Percentiles rank a stretch among this genome's conserved stretches.
phyloP scores from a whole-genome alignment of 2,888 invertebrate genomes.

The Chirona hameri region DNA sequence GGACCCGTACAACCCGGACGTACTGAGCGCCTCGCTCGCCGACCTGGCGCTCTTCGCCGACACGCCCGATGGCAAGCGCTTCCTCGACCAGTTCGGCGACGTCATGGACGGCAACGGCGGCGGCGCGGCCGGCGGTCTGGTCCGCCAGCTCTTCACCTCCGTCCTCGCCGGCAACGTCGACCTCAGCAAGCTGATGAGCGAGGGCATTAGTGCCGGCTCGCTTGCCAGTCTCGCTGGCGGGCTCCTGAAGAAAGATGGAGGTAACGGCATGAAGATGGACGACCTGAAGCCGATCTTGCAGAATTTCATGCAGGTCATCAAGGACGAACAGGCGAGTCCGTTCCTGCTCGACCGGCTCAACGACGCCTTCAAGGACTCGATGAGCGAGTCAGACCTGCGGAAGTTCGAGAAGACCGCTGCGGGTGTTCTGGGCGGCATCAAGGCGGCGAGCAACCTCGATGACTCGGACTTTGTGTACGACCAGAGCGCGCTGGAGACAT shows the following conservation, averaged over 20 bases:
- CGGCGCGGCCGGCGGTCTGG: background rate
- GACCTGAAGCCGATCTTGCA: conserved; percentile 3
- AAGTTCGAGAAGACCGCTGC: conserved; percentile 5
- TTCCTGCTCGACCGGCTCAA: conserved; percentile 26
- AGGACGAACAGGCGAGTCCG: conserved; percentile 26
- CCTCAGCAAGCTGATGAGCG: background rate
- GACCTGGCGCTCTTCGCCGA: conserved; percentile 25
- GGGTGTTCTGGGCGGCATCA: conserved; percentile 10
- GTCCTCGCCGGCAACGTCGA: conserved; percentile 4
- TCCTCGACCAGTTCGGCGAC: background rate
- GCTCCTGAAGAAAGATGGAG: background rate
- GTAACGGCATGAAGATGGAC: conserved; percentile 22
- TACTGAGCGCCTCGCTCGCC: conserved; percentile 6
- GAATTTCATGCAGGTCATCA: conserved; percentile 10
- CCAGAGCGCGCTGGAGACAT: conserved; percentile 26
- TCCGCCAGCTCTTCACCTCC: conserved; percentile 1
- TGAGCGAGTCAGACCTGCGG: background rate
- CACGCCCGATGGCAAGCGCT: background rate
- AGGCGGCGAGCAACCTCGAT: background rate
- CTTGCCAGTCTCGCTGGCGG: background rate
- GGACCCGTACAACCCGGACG: conserved; percentile 28
- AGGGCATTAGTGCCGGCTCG: conserved; percentile 1
- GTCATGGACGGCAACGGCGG: background rate
- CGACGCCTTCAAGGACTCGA: background rate
- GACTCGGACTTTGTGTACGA: conserved; percentile 24